Evolutionary conservation across 2,797 vertebrate genomes (phyloP), one percentile per base, ranked within the genome.

Genomic region (Micromesistius poutassou): DNA sequence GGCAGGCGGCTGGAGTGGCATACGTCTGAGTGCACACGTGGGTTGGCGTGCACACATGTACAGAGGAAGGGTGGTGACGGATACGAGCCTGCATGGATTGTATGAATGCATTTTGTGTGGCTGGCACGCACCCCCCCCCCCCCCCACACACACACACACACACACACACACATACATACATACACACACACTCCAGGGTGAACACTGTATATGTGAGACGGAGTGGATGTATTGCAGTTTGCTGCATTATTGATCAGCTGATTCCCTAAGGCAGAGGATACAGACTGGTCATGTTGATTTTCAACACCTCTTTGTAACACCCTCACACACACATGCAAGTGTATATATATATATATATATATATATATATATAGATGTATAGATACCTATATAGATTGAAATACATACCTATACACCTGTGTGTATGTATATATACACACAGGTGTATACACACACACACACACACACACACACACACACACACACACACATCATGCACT

Each of bases 181-280:
- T 0, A 7, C 76, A 75, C 75, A 70, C 70, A 70, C 76, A 68
- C 55, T 77, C 36, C 70, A 1, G 2, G 62, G 77, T 80, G n/a
- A 70, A 71, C 9, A 1, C 28, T 0, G 4, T 74, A 50, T 76
- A 50, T 33, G 13, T 50, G 50, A 75, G 71, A 76, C 6, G 71
- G 35, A 74, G 62, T 76, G 76, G 77, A 80, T 86, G 72, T 81
- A 82, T 84, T 83, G 83, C 87, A 88, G 74, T 87, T 79, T 6
- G 28, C 77, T 90, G 89, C 82, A 89, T 90, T 91, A 93, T 92
- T 91, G 91, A 91, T 91, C 81, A 80, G 74, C 55, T 1, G n/a
- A 78, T 74, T 89, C 86, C 80, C 81, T 14, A 6, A 50, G 79
- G 86, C 70, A 83, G 83, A 78, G 74, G 81, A 87, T 86, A 86